phyloP scores from a whole-genome alignment of 2,888 invertebrate genomes.

The Baronia brevicornis region DNA sequence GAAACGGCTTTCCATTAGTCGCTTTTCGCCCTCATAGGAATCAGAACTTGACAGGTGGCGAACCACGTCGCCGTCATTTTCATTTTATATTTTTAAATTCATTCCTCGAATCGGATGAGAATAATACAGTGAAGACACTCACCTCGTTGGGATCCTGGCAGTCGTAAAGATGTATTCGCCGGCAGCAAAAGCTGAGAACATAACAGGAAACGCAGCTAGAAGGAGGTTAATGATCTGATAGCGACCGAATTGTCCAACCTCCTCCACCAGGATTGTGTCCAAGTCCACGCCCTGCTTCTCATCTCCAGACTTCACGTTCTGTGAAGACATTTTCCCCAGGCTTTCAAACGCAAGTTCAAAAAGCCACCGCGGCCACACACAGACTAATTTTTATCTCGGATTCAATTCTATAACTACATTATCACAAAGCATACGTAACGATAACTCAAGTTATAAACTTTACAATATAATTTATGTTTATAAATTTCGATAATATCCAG shows the following conservation, averaged over 20 bases:
- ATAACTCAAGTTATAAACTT: slow-evolving; percentile 2
- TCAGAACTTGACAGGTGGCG: too few relatives aligned
- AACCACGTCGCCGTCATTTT: slow-evolving; percentile 1
- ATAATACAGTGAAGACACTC: slow-evolving; percentile 3
- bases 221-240: slow-evolving; percentile 54
- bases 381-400: slow-evolving; percentile 4
- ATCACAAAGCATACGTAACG: slow-evolving; percentile 6
- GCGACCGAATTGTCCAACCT: slow-evolving; percentile 58
- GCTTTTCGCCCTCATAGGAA: too few relatives aligned
- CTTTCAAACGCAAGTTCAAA: background rate
- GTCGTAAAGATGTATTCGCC: slow-evolving; percentile 66
- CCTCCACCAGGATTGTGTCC: slow-evolving; percentile 51
- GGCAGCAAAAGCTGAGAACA: slow-evolving; percentile 60
- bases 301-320: slow-evolving; percentile 25
- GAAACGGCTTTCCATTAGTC: too few relatives aligned
- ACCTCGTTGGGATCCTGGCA: slow-evolving; percentile 59
- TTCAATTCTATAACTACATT: slow-evolving; percentile 1
- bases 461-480: slow-evolving; percentile 4
- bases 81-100: slow-evolving; percentile 9
- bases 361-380: slow-evolving; percentile 5
- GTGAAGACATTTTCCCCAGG: slow-evolving; percentile 5
- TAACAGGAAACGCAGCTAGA: slow-evolving; percentile 53
- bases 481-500: slow-evolving; percentile 2
- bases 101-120: too few relatives aligned
- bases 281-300: slow-evolving; percentile 35